Percentiles rank a stretch among this genome's conserved stretches.
phyloP scores from a whole-genome alignment of 2,888 invertebrate species.

The Cryptocephalus primarius region DNA sequence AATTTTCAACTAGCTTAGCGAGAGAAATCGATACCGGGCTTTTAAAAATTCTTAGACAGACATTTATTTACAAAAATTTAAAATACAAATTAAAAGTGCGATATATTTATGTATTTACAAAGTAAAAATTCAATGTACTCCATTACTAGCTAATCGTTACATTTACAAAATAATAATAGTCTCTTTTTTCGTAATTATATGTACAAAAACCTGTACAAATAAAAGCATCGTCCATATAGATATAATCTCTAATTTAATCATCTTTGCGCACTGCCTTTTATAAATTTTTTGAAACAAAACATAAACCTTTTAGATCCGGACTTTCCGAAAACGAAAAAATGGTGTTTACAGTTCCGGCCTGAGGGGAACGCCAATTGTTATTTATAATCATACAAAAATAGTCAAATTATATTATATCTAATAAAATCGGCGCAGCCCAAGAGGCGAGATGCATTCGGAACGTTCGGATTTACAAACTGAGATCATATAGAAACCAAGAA shows the following conservation, averaged over 20 bases:
- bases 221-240: conserved; percentile 16
- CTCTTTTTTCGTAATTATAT: conserved; percentile 21
- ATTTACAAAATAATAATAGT: conserved; percentile 31
- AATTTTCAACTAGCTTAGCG: too few species aligned
- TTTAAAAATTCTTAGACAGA: conserved; percentile 25
- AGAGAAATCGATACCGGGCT: too few species aligned
- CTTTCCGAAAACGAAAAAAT: too few species aligned
- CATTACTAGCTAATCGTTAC: conserved; percentile 22
- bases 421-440: too few species aligned
- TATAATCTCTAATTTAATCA: conserved; percentile 4
- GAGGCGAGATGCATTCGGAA: too few species aligned
- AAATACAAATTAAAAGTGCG: conserved; percentile 33
- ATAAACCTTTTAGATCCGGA: too few species aligned
- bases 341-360: too few species aligned
- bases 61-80: conserved; percentile 36
- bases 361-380: too few species aligned
- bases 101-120: conserved; percentile 28
- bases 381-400: too few species aligned
- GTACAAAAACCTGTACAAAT: conserved; percentile 25
- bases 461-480: too few species aligned
- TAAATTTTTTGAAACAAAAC: not conserved
- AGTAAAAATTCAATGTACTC: conserved; percentile 25
- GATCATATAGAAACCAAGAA: too few species aligned
- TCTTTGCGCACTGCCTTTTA: conserved; percentile 7
- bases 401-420: too few species aligned